phyloP scores from a whole-genome alignment of 2,888 invertebrate genomes.

The Drosophila limbata region DNA sequence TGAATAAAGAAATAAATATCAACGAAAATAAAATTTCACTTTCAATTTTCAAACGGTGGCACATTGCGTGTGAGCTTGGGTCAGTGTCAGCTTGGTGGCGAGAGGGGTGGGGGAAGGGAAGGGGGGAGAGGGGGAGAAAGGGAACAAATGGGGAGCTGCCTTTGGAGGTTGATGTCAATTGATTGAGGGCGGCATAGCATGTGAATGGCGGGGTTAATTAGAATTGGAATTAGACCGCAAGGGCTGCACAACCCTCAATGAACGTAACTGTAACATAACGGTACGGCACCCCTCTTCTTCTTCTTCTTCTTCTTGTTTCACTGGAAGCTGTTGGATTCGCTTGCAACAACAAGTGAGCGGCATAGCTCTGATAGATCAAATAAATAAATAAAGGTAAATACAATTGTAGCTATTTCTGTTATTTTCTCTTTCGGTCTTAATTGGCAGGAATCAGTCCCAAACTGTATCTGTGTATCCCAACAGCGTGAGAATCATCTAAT shows the following conservation, averaged over 20 bases:
- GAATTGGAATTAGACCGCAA: constrained; percentile 56
- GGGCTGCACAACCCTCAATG: constrained; percentile 25
- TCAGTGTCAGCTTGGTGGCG: not conserved
- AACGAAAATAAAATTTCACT: constrained; percentile 27
- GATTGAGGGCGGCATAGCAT: constrained; percentile 72
- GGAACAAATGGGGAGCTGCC: not conserved
- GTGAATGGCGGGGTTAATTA: constrained; percentile 68
- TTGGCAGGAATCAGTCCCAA: not conserved
- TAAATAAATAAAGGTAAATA: constrained; percentile 53
- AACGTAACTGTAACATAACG: constrained; percentile 1
- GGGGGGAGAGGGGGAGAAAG: not conserved
- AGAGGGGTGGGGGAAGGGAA: not conserved
- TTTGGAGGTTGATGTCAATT: constrained; percentile 38
- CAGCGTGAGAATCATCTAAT: constrained; percentile 23
- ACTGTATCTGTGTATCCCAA: not conserved
- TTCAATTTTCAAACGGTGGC: constrained; percentile 40
- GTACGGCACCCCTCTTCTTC: constrained; percentile 11
- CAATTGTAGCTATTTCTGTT: constrained; percentile 38
- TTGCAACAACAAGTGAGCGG: not conserved
- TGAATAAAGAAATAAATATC: constrained; percentile 17
- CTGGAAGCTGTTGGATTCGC: constrained; percentile 35
- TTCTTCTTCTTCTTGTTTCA: not conserved
- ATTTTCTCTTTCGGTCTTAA: not conserved
- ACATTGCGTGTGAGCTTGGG: constrained; percentile 53
- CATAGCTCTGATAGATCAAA: constrained; percentile 49